These are phyloP conservation scores for Gnatocerus cornutus DNA, from an alignment of 2,888 invertebrate genomes.

Conservation along the genomic window DNA sequence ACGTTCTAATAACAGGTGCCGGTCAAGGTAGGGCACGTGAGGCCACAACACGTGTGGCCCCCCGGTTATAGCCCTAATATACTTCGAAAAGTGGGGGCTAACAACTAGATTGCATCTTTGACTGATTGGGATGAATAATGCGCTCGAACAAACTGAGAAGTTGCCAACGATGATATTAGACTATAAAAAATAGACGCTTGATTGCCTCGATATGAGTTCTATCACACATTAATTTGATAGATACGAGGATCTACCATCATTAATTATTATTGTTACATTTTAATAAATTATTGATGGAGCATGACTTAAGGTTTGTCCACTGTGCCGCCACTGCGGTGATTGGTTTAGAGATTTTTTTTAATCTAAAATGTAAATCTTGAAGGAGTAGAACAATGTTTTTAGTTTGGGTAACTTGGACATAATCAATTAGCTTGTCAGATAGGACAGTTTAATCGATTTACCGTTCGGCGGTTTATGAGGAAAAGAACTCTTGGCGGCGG, in stretches of 20 bases:
- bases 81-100: conserved; percentile 44
- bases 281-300: conserved; percentile 32
- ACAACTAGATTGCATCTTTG: conserved; percentile 48
- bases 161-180: conserved; percentile 8
- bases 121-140: conserved; percentile 43
- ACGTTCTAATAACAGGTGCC: conserved; percentile 63
- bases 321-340: conserved; percentile 18
- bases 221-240: conserved; percentile 25
- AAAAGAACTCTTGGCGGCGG: conserved; percentile 29
- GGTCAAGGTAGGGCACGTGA: conserved; percentile 66
- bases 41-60: conserved; percentile 63
- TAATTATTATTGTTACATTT: conserved; percentile 36
- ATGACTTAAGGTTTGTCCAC: background rate
- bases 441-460: conserved; percentile 41
- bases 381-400: conserved; percentile 19
- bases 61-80: conserved; percentile 55
- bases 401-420: conserved; percentile 16
- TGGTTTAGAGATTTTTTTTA: conserved; percentile 20
- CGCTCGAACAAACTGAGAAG: conserved; percentile 12
- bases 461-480: conserved; percentile 30
- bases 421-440: conserved; percentile 44
- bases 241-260: conserved; percentile 14
- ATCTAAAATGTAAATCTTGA: conserved; percentile 27
- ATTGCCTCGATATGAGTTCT: conserved; percentile 6
- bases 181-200: conserved; percentile 18